Percentiles rank a stretch among this genome's conserved stretches.
Evolutionary conservation across 2,113 vertebrate genomes (phyloP).

Genomic region (Chionis minor): DNA sequence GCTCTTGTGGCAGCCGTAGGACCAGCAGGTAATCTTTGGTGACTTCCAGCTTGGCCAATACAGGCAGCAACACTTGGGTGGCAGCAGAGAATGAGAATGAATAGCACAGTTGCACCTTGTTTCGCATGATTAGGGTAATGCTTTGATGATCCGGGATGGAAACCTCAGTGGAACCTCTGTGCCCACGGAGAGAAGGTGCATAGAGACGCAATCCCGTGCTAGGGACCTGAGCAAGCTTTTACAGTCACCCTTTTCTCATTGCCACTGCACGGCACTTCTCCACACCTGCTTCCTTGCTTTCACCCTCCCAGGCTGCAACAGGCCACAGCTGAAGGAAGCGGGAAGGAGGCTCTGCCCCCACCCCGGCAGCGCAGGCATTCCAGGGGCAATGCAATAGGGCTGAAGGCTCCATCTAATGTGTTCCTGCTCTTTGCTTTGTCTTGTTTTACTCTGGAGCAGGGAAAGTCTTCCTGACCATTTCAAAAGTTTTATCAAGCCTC

Average conservation of each 20-base stretch:
- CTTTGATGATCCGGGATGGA: not conserved
- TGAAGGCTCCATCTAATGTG: not conserved
- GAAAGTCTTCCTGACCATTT: not conserved
- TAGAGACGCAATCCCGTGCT: not conserved
- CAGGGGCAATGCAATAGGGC: not conserved
- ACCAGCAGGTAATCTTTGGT: not conserved
- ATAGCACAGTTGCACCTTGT: not conserved
- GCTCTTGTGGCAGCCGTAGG: not conserved
- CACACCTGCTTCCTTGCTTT: not conserved
- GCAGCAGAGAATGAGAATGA: not conserved
- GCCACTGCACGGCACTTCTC: not conserved
- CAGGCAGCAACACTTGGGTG: not conserved
- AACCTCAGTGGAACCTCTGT: rapidly evolving
- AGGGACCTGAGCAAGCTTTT: not conserved
- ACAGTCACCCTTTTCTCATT: not conserved
- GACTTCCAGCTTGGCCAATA: not conserved
- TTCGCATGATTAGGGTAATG: rapidly evolving
- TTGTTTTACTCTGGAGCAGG: not conserved
- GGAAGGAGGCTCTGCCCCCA: not conserved
- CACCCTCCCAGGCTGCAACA: not conserved
- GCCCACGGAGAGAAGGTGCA: not conserved
- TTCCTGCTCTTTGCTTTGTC: not conserved
- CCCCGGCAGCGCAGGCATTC: not conserved
- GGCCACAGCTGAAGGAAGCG: not conserved
- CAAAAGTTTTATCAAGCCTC: not conserved